These are phyloP conservation scores for Cheirogaleus medius DNA, from an alignment of 2,113 vertebrate genomes.

Conservation along the genomic window DNA sequence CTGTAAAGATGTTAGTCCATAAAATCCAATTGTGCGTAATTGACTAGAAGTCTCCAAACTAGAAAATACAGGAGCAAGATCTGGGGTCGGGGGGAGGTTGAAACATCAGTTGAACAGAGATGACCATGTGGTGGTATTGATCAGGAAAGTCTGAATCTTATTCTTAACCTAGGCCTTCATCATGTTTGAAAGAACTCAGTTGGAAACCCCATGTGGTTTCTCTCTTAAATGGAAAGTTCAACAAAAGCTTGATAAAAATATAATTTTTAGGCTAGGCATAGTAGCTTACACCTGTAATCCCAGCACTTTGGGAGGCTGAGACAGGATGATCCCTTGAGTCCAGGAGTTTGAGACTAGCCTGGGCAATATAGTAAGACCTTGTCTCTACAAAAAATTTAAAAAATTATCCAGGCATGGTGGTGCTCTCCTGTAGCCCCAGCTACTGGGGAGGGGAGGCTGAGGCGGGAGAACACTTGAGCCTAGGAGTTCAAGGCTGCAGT, in stretches of 20 bases:
- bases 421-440: no score
- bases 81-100: background rate
- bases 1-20: background rate
- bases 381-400: no score
- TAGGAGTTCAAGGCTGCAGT: no score
- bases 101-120: slow-evolving; percentile 8
- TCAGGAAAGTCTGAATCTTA: background rate
- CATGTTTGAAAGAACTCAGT: background rate
- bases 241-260: slow-evolving; percentile 3
- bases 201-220: background rate
- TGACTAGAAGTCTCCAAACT: background rate
- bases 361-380: no score
- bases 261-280: background rate
- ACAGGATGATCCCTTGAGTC: no score
- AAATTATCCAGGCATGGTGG: no score
- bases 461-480: no score
- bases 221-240: slow-evolving; percentile 23
- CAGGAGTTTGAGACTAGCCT: no score
- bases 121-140: background rate
- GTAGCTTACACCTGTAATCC: no score
- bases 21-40: background rate
- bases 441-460: no score
- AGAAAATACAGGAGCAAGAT: background rate
- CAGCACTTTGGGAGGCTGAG: no score
- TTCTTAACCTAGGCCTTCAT: background rate